These are phyloP conservation scores for Scaptomyza tumidula DNA, from an alignment of 2,888 invertebrate species.

Conservation along the genomic window DNA sequence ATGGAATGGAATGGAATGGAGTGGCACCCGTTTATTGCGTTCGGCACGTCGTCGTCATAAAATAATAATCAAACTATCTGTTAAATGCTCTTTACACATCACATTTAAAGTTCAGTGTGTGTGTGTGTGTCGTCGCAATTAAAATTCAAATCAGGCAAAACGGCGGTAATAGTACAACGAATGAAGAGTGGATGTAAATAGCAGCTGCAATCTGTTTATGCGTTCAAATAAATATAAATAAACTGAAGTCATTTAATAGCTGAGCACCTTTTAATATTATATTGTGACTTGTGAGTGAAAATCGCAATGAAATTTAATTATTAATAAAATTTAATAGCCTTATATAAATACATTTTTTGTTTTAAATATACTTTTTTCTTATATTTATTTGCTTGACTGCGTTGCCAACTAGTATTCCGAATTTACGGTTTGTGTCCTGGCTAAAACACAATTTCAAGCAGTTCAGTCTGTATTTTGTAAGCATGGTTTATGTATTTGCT, in stretches of 20 bases:
- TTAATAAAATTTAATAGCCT: not conserved
- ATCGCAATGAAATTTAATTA: not conserved
- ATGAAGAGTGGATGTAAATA: constrained; percentile 14
- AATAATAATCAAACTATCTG: constrained; percentile 69
- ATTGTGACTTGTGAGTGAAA: not conserved
- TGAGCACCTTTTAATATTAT: not conserved
- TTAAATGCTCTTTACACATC: constrained; percentile 65
- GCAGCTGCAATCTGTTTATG: not conserved
- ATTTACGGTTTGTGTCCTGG: not conserved
- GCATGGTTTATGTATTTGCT: no score
- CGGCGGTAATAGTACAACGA: constrained; percentile 6
- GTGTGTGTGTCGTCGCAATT: constrained; percentile 36
- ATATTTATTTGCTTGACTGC: no score
- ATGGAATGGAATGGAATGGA: not conserved
- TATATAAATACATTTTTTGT: constrained; percentile 4
- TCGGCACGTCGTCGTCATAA: constrained; percentile 72
- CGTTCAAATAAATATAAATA: constrained; percentile 20
- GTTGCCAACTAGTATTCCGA: constrained; percentile 1
- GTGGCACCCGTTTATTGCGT: constrained; percentile 26
- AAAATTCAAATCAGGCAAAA: constrained; percentile 64
- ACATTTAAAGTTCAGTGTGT: constrained; percentile 40
- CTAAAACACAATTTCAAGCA: constrained; percentile 11
- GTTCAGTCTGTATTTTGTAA: not conserved
- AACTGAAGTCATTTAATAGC: constrained; percentile 8
- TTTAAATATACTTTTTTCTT: not conserved